Evolutionary conservation across 2,888 invertebrate genomes (phyloP), one percentile per base, ranked within the genome.

Genomic region (Dorcus hopei): DNA sequence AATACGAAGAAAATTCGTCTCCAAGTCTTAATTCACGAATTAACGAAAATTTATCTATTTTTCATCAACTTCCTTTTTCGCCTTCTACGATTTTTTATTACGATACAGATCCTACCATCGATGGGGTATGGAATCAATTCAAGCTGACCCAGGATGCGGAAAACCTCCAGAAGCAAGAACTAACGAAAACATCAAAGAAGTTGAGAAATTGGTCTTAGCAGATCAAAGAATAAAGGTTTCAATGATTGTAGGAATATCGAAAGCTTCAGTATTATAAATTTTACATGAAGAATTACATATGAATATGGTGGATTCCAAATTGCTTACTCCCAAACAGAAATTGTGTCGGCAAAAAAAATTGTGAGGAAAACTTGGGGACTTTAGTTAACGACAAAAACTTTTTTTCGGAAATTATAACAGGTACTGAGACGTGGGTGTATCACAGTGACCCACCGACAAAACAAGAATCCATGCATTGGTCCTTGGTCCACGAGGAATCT

Each of bases 341-440:
- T 43, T 43, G 43, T 43, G 11, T 43, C n/a, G 2, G 14, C 43
- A 3, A 40, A 9, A 9, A 43, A 7, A 43, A 3, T 43, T 8
- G 2, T 43, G 43, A 43, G 14, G 43, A 43, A 43, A 43, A 43
- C 2, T 43, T 9, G 2, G 14, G 14, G 14, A 14, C 14, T 14
- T 14, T 14, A 1, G 14, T n/a, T 43, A 2, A 43, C 11, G 43
- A 43, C 5, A 43, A 43, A 43, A 2, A 3, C 43, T 33, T 53
- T 33, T 47, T 45, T n/a, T 47, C 14, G 14, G 14, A 14, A 42
- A 49, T 61, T 9, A 56, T 61, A 56, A 61, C 63, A 52, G 61
- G 63, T 3, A 63, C 65, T 54, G 63, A 68, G 65, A 68, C 66
- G 49, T 69, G 65, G 64, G 64, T 68, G 61, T 63, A 63, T 58